phyloP scores from a whole-genome alignment of 2,113 vertebrate species.

The Alces alces region DNA sequence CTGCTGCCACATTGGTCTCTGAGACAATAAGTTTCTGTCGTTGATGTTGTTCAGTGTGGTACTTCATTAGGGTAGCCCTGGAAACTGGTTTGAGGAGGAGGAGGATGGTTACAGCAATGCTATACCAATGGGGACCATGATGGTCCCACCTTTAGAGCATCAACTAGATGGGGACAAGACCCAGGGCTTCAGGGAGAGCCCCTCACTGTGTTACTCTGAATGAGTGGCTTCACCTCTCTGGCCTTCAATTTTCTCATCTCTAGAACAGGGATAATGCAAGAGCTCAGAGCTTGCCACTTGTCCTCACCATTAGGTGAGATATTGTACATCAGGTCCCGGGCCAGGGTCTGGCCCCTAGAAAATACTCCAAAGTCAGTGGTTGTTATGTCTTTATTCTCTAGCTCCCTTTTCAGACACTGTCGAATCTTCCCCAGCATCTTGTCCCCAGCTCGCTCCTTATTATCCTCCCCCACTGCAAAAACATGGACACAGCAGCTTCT shows the following conservation, averaged over 20 bases:
- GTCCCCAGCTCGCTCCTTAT: neutral
- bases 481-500: neutral
- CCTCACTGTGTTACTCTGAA: neutral
- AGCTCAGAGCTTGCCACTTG: neutral
- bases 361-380: accelerated
- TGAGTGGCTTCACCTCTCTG: neutral
- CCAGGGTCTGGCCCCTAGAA: too few species aligned
- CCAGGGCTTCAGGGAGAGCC: neutral
- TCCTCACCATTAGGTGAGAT: accelerated
- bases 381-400: accelerated
- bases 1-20: neutral
- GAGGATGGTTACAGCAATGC: accelerated
- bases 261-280: accelerated
- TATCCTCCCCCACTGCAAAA: neutral
- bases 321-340: accelerated
- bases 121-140: accelerated
- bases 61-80: accelerated
- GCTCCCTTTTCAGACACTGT: neutral
- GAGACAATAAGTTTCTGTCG: neutral
- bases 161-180: too few species aligned
- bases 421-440: neutral
- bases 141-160: accelerated
- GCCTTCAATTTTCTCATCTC: neutral
- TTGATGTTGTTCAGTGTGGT: accelerated
- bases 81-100: accelerated